Evolutionary conservation across 2,797 vertebrate genomes (phyloP).

Genomic region (Karalla daura): DNA sequence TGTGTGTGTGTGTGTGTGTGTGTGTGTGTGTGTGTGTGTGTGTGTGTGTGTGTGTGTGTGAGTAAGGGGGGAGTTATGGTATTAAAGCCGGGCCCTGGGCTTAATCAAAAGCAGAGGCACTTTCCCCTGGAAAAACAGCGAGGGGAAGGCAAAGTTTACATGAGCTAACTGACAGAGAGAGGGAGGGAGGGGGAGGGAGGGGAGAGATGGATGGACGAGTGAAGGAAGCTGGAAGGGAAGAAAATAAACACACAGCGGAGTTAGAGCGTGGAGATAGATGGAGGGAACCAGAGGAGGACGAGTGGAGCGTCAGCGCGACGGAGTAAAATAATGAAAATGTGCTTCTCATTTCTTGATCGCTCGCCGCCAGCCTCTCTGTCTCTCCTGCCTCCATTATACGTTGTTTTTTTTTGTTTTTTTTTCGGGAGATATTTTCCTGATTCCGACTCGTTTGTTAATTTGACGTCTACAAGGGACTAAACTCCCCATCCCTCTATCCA

Average conservation of each 20-base stretch:
- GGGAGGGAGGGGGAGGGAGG: constrained; percentile 43
- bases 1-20: no score
- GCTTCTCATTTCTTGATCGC: constrained; percentile 68
- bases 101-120: constrained; percentile 82
- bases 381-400: constrained; percentile 6
- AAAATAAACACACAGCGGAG: constrained; percentile 74
- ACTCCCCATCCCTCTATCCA: neutral
- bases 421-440: neutral
- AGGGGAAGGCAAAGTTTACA: constrained; percentile 81
- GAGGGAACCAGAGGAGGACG: constrained; percentile 39
- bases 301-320: constrained; percentile 41
- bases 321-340: constrained; percentile 72
- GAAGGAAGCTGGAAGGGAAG: constrained; percentile 51
- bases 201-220: constrained; percentile 59
- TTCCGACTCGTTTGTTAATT: constrained; percentile 15
- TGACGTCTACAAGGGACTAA: constrained; percentile 27
- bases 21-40: no score
- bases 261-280: constrained; percentile 59
- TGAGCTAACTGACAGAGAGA: constrained; percentile 78
- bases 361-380: constrained; percentile 25
- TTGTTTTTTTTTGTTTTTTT: no score
- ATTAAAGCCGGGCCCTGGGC: constrained; percentile 60
- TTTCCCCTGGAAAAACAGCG: constrained; percentile 79
- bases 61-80: constrained; percentile 38
- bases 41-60: constrained; percentile 42